Evolutionary conservation across 2,113 vertebrate genomes (phyloP).

Genomic region (Osmerus eperlanus): DNA sequence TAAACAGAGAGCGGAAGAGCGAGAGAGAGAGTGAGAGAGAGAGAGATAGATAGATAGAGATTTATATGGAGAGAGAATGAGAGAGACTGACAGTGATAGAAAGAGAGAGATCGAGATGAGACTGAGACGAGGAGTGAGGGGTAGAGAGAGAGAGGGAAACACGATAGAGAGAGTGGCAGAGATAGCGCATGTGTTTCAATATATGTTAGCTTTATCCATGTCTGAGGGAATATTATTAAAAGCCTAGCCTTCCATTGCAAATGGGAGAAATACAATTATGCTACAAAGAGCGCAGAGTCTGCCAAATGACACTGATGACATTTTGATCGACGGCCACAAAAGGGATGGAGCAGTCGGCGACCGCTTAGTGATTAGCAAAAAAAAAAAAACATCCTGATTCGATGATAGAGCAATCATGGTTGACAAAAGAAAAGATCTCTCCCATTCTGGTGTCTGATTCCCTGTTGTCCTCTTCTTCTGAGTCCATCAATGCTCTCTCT

Average conservation of each 20-base stretch:
- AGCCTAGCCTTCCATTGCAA: slow-evolving; percentile 18
- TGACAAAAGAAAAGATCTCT: slow-evolving; percentile 41
- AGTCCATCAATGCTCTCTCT: neutral
- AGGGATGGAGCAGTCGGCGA: slow-evolving; percentile 4
- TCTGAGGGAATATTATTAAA: too few species aligned
- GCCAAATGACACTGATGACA: slow-evolving; percentile 49
- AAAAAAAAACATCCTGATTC: slow-evolving; percentile 17
- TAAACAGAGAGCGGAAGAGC: neutral
- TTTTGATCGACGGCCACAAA: slow-evolving; percentile 20
- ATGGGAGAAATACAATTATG: slow-evolving; percentile 20
- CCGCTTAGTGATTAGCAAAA: slow-evolving; percentile 42
- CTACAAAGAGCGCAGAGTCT: slow-evolving; percentile 21
- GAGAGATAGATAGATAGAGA: neutral
- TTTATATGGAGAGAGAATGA: neutral
- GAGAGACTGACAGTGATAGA: slow-evolving; percentile 8
- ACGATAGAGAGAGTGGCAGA: neutral
- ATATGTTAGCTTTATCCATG: too few species aligned
- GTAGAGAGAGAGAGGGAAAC: neutral
- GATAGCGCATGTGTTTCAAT: neutral
- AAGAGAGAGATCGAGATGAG: neutral
- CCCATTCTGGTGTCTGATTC: neutral
- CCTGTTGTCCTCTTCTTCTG: neutral
- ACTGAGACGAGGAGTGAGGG: neutral
- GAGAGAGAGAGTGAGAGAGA: neutral
- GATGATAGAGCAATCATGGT: slow-evolving; percentile 50